Base-by-base conservation (phyloP, 2,888 invertebrate genomes). In the Seira ritae region DNA sequence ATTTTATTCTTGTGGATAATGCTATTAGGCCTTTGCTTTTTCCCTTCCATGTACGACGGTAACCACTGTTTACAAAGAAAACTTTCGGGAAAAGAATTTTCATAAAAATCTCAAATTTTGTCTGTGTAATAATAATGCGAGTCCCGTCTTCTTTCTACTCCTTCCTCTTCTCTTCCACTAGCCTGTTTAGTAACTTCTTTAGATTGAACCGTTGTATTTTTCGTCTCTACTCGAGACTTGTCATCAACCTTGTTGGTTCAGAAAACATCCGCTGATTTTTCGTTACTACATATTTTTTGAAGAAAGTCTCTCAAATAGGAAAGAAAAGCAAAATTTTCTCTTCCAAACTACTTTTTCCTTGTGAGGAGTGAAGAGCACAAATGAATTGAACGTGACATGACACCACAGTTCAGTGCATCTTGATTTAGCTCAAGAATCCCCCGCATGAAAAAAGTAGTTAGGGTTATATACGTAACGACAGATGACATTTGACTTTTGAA, bases 1-100 rank as follows among this genome's bases (percentile, higher is more conserved):
- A 73, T 67, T 69, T 74, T 75, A 67, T 79, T 68, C 15, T 55
- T 55, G 4, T 37, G 67, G 72, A 79, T 74, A 74, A 69, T 80
- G 70, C 65, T 80, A 80, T 75, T 74, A 65, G 23, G 75, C 37
- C 24, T 74, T 62, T 62, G 24, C 55, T 74, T 68, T 67, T 20
- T 20, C 19, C 23, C 66, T 15, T 66, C 66, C 75, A 76, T 68
- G 55, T 17, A 55, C 55, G 6, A 17, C 31, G 3, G 31, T 31
- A 31, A 31, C 3, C 8, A 2, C 31, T 31, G 31, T 31, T 31
- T 31, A 31, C 31, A 31, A 31, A 55, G 55, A n/a, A 55, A 55
- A 55, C 55, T 55, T 31, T 2, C 2, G 31, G 31, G 8, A 8
- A 31, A 55, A 17, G 55, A 55, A 55, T 55, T 55, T 55, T 31